A percentile compares a stretch with the other conserved stretches of the same genome.
Evolutionary conservation across 2,888 invertebrate genomes (phyloP).

Genomic region (Junonia oenone): DNA sequence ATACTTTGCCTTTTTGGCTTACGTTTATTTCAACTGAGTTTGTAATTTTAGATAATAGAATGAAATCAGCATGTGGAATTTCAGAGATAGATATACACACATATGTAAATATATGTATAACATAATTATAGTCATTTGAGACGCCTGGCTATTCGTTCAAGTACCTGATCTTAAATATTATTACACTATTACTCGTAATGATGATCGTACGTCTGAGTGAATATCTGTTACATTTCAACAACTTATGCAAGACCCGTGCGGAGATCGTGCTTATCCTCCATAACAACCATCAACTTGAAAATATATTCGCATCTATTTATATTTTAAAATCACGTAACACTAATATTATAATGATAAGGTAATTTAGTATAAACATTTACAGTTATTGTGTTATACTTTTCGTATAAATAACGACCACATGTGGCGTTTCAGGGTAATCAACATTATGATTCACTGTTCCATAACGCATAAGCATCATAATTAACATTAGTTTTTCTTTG

Average conservation of each 20-base stretch:
- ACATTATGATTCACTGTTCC: constrained; percentile 17
- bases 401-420: neutral
- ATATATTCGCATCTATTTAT: neutral
- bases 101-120: neutral
- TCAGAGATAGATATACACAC: no score
- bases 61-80: no score
- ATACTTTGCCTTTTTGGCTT: no score
- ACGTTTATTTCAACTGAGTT: no score
- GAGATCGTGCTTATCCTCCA: constrained; percentile 37
- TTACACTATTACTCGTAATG: constrained; percentile 27
- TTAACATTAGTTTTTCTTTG: constrained; percentile 45
- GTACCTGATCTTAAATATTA: constrained; percentile 27
- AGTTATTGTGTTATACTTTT: neutral
- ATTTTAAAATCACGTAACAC: neutral
- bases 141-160: constrained; percentile 10
- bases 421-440: neutral
- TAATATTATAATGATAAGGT: neutral
- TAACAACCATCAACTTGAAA: constrained; percentile 41
- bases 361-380: neutral
- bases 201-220: constrained; percentile 36
- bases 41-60: no score
- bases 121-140: neutral
- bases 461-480: constrained; percentile 5
- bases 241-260: constrained; percentile 41
- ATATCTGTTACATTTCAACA: constrained; percentile 41